Conservation (phyloP, 2,888 invertebrate genomes). For the Drosophila lutescens region DNA sequence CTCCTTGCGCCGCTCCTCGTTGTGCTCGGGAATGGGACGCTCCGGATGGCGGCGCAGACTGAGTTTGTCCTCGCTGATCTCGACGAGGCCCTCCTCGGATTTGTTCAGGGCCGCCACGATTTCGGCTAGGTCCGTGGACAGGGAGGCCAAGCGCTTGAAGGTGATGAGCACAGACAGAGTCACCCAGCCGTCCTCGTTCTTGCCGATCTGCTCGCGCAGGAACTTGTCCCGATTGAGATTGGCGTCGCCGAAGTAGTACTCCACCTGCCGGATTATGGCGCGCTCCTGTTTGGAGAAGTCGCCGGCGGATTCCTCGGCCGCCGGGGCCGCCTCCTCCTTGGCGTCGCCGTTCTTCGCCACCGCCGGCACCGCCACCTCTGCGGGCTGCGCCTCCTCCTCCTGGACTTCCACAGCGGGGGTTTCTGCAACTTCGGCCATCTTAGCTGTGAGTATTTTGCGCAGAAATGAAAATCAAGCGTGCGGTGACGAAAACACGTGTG, state of each 20-base stretch:
- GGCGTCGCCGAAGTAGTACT: conserved; percentile 91
- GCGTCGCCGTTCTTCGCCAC: conserved; percentile 58
- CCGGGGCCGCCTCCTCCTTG: conserved; percentile 44
- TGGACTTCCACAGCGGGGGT: conserved; percentile 38
- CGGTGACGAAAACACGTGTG: conserved; percentile 64
- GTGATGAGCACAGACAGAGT: conserved; percentile 92
- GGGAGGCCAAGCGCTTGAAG: conserved; percentile 92
- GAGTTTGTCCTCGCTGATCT: conserved; percentile 86
- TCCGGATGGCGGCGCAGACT: conserved; percentile 89
- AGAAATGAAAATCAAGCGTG: conserved; percentile 55
- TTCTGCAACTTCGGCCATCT: conserved; percentile 80
- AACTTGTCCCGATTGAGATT: conserved; percentile 97
- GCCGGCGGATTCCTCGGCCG: conserved; percentile 38
- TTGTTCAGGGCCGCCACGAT: conserved; percentile 91
- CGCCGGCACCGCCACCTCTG: conserved; percentile 43
- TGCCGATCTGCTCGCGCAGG: conserved; percentile 92
- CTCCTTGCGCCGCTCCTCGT: conserved; percentile 92
- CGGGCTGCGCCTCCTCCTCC: conserved; percentile 34
- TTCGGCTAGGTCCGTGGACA: conserved; percentile 88
- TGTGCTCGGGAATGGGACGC: conserved; percentile 90
- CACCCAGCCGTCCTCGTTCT: conserved; percentile 97
- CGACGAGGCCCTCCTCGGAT: conserved; percentile 89
- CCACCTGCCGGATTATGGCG: conserved; percentile 88
- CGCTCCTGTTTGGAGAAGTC: conserved; percentile 85
- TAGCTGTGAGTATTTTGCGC: conserved; percentile 33